These are phyloP conservation scores for Sternotherus odoratus DNA, from an alignment of 2,797 vertebrate genomes.

Conservation along the genomic window DNA sequence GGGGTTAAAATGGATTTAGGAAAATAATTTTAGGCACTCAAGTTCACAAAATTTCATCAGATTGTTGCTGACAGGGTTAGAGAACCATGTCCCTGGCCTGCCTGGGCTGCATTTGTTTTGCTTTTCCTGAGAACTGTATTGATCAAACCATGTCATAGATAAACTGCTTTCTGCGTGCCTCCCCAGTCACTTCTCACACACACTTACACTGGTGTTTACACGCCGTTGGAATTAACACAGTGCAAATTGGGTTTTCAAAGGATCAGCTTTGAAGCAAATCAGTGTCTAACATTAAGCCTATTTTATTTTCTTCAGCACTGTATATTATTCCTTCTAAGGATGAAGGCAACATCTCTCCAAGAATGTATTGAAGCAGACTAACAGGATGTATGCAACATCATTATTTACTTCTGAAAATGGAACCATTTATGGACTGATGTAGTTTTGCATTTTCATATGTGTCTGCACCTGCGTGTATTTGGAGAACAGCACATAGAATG, in stretches of 20 bases:
- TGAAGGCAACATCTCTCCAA: constrained; percentile 1
- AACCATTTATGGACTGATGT: neutral
- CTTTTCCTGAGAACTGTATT: rapidly evolving
- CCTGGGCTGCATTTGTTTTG: rapidly evolving
- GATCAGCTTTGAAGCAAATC: neutral
- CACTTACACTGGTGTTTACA: neutral
- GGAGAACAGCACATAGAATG: neutral
- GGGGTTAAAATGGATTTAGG: neutral
- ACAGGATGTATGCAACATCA: constrained; percentile 28
- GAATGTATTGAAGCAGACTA: constrained; percentile 25
- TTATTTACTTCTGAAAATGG: no score
- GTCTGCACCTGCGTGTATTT: neutral
- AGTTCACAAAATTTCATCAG: neutral
- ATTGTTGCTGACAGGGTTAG: neutral
- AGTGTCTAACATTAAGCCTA: neutral
- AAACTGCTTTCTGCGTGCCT: neutral
- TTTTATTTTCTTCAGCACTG: neutral
- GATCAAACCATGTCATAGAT: neutral
- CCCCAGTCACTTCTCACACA: neutral
- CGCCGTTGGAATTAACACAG: neutral
- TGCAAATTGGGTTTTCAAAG: neutral
- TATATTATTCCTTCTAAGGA: neutral
- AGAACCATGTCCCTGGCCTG: neutral
- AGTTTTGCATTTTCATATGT: neutral
- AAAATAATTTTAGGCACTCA: neutral